Base-by-base conservation (phyloP, 2,888 invertebrate genomes). In the Himalopsyche japonica region DNA sequence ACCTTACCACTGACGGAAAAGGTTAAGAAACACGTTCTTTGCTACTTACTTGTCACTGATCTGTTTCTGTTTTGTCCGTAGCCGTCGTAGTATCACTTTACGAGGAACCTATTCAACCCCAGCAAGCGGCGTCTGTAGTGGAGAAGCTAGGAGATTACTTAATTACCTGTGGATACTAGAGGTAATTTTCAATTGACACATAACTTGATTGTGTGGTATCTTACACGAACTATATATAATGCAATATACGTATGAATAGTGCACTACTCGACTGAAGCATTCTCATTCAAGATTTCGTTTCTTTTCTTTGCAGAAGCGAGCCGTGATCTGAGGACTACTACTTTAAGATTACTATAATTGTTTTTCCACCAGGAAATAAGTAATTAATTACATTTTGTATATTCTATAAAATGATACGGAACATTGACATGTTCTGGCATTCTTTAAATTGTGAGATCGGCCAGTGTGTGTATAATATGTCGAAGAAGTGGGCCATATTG, bases 101-200 rank as follows among this genome's bases (percentile, higher is more conserved):
- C 91, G 97, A 97, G 95, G 97, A 98, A 93, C 97, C 97, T 91
- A 97, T 97, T 93, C 97, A 97, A 94, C 97, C 98, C 92, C 97
- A 98, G 93, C 98, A 98, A 94, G 97, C 97, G 91, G 98, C 98
- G 92, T 97, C 97, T 89, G 97, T 98, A 93, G 97, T 97, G 93
- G 98, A 98, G 95, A 97, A 97, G 95, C 95, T 98, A 95, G 97
- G 98, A 94, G 98, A 98, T 93, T 98, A 98, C 95, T 96, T 98
- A 95, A 95, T 97, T 94, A 95, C 95, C 94, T 97, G 97, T 95
- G 97, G 97, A 95, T 97, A 97, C 96, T 98, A 97, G 95, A 95
- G 94, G 94, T 94, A 88, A 89, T 34, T 77, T 32, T 34, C 18
- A 27, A 27, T 30, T 32, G 5, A 30, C 18, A 27, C 10, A 12